phyloP scores from a whole-genome alignment of 2,888 invertebrate species.

The Trachelus tabidus region DNA sequence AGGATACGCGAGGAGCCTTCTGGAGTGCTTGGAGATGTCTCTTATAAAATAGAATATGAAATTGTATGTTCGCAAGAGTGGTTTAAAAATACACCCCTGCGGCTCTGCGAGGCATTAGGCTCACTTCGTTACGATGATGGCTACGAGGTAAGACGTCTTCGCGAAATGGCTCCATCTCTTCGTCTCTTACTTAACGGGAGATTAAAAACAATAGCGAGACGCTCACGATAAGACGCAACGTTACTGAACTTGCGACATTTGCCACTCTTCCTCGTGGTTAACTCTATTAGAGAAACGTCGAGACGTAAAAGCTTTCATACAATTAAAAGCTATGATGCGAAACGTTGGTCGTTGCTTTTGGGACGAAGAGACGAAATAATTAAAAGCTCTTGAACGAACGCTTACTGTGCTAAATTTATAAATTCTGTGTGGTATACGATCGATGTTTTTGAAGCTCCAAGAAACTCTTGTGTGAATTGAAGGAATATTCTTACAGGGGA shows the following conservation, averaged over 20 bases:
- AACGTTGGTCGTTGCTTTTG: neutral
- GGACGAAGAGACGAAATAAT: neutral
- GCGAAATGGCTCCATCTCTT: slow-evolving; percentile 2
- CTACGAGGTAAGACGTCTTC: slow-evolving; percentile 29
- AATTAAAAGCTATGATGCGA: neutral
- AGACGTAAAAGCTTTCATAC: slow-evolving; percentile 1
- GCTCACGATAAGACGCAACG: neutral
- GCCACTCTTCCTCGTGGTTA: neutral
- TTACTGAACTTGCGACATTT: neutral
- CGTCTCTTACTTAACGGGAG: slow-evolving; percentile 1
- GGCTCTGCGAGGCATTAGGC: slow-evolving; percentile 31
- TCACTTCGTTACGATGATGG: slow-evolving; percentile 40
- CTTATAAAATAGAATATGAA: slow-evolving; percentile 67
- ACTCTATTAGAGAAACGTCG: neutral
- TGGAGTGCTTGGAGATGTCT: slow-evolving; percentile 38
- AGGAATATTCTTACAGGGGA: neutral
- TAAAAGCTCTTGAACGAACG: neutral
- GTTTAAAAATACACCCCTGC: slow-evolving; percentile 60
- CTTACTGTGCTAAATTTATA: neutral
- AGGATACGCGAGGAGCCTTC: slow-evolving; percentile 26
- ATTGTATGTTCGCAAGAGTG: slow-evolving; percentile 64
- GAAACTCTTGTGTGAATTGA: neutral
- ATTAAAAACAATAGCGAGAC: slow-evolving; percentile 2
- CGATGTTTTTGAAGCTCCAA: neutral
- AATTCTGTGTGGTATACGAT: neutral